Conservation (phyloP, 1,140 invertebrate genomes). For the Pseudomyrmex cubaensis region DNA sequence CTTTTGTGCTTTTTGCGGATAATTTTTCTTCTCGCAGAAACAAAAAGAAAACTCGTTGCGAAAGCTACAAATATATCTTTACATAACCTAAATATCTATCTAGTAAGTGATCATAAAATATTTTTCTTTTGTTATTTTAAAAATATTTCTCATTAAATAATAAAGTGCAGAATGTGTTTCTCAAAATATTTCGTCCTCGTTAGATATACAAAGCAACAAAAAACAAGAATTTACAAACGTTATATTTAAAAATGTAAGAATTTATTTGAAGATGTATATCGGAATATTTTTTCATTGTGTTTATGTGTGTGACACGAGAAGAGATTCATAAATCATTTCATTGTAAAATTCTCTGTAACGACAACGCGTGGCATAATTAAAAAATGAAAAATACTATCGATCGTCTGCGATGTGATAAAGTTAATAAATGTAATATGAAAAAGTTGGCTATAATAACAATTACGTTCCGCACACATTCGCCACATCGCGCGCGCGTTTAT, state of each 20-base stretch:
- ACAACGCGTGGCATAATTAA: conserved; percentile 27
- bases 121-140: too few species aligned
- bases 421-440: conserved; percentile 6
- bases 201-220: background rate
- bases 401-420: background rate
- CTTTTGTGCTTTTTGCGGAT: background rate
- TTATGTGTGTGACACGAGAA: background rate
- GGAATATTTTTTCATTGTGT: too few species aligned
- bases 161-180: background rate
- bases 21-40: background rate
- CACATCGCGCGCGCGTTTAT: background rate
- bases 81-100: too few species aligned
- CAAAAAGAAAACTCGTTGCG: background rate
- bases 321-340: conserved; percentile 50
- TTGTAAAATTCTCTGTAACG: background rate
- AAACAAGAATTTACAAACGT: background rate
- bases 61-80: background rate
- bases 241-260: too few species aligned
- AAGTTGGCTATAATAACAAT: conserved; percentile 34
- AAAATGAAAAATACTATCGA: conserved; percentile 47
- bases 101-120: too few species aligned
- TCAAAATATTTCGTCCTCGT: background rate
- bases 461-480: background rate
- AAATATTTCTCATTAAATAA: too few species aligned
- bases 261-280: too few species aligned